Evolutionary conservation across 2,113 vertebrate genomes (phyloP).

Genomic region (Mastomys natalensis): DNA sequence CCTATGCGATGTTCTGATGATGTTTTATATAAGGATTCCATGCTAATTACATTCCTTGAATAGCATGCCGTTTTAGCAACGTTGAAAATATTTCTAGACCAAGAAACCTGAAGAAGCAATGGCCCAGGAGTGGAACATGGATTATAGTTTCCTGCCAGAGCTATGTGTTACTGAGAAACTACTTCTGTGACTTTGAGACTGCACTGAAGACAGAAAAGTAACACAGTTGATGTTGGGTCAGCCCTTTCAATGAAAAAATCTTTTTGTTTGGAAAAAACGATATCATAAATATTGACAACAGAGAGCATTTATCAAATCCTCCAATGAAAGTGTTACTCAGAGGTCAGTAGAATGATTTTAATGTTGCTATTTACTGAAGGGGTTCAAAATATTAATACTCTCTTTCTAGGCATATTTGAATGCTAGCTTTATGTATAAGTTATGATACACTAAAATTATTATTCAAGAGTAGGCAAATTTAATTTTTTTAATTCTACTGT

Average conservation of each 20-base stretch:
- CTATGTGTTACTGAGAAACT: background rate
- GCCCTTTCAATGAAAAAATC: background rate
- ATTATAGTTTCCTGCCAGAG: background rate
- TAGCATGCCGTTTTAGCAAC: slow-evolving; percentile 6
- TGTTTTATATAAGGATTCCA: background rate
- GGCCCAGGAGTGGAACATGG: background rate
- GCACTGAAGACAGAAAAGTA: background rate
- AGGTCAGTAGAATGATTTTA: slow-evolving; percentile 45
- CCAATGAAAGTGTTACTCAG: background rate
- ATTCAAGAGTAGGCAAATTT: background rate
- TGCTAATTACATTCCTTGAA: background rate
- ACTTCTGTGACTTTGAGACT: background rate
- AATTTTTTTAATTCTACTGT: background rate
- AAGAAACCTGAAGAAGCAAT: background rate
- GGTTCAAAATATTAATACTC: background rate
- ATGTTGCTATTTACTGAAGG: background rate
- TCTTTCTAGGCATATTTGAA: background rate
- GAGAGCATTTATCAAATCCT: slow-evolving; percentile 33
- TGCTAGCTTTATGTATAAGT: background rate
- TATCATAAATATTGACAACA: slow-evolving; percentile 33
- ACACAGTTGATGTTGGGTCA: background rate
- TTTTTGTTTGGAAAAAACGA: background rate
- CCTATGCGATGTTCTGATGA: background rate
- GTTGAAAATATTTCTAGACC: background rate
- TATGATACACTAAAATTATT: background rate